Conservation (phyloP, 2,113 vertebrate species). For the Neotoma lepida region DNA sequence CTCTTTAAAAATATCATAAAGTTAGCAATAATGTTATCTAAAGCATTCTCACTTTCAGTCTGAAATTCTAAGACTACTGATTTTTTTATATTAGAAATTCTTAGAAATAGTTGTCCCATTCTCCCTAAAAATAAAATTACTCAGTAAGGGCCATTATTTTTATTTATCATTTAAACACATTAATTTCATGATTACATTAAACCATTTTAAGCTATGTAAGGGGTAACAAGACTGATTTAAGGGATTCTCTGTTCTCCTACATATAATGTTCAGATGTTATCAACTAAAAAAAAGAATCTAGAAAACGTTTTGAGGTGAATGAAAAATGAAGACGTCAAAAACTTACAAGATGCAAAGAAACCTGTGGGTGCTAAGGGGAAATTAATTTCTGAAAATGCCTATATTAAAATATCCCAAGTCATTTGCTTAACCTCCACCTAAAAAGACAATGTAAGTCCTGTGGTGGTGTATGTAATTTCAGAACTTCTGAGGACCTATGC, state of each 20-base stretch:
- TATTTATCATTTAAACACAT: background rate
- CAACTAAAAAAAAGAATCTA: background rate
- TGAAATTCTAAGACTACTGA: conserved; percentile 40
- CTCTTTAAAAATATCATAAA: conserved; percentile 68
- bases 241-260: background rate
- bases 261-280: background rate
- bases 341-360: background rate
- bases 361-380: background rate
- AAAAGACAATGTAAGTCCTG: background rate
- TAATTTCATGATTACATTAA: background rate
- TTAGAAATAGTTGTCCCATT: conserved; percentile 16
- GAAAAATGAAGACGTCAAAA: background rate
- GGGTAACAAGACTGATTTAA: background rate
- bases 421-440: background rate
- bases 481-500: background rate
- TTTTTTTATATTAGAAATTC: conserved; percentile 45
- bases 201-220: background rate
- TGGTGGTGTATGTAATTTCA: background rate
- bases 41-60: conserved; percentile 49
- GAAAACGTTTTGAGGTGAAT: background rate
- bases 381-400: background rate
- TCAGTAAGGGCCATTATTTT: background rate
- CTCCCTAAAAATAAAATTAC: conserved; percentile 54
- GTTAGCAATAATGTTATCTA: conserved; percentile 47
- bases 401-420: background rate